These are phyloP conservation scores for Ptilorrhoa leucosticta DNA, from an alignment of 2,113 vertebrate species.

Conservation along the genomic window DNA sequence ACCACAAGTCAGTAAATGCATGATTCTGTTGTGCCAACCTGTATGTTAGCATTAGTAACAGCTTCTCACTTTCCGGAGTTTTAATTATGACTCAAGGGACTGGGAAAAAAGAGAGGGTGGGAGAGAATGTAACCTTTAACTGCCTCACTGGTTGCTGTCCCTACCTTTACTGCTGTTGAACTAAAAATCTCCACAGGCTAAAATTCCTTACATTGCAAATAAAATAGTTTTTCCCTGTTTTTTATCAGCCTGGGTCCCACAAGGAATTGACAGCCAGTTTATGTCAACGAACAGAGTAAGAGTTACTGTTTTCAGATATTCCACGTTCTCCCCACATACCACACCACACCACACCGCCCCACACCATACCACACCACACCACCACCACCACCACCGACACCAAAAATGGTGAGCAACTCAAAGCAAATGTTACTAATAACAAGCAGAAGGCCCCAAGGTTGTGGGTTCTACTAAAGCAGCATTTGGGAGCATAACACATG, in stretches of 20 bases:
- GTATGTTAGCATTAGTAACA: constrained; percentile 73
- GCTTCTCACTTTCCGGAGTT: constrained; percentile 76
- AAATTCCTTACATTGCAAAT: constrained; percentile 84
- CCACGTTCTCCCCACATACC: neutral
- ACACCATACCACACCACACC: neutral
- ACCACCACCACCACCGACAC: neutral
- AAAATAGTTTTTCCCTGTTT: constrained; percentile 86
- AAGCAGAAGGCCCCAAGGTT: constrained; percentile 74
- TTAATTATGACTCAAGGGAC: constrained; percentile 82
- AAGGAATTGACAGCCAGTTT: constrained; percentile 82
- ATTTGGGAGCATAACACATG: constrained; percentile 29
- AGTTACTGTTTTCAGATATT: constrained; percentile 85
- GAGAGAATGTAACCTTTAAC: constrained; percentile 70
- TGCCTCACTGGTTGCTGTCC: constrained; percentile 72
- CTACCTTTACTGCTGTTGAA: constrained; percentile 78
- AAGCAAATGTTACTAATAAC: constrained; percentile 86
- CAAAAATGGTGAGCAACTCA: constrained; percentile 68
- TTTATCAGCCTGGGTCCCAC: constrained; percentile 84
- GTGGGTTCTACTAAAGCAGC: constrained; percentile 42
- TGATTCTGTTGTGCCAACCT: constrained; percentile 69
- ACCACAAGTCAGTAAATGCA: constrained; percentile 64
- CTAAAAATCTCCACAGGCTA: constrained; percentile 78
- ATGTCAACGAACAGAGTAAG: constrained; percentile 77
- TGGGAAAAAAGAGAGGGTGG: constrained; percentile 57
- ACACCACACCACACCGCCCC: neutral